Percentiles rank a stretch among this genome's conserved stretches.
Evolutionary conservation across 2,888 invertebrate genomes (phyloP).

Genomic region (Portevinia maculata): DNA sequence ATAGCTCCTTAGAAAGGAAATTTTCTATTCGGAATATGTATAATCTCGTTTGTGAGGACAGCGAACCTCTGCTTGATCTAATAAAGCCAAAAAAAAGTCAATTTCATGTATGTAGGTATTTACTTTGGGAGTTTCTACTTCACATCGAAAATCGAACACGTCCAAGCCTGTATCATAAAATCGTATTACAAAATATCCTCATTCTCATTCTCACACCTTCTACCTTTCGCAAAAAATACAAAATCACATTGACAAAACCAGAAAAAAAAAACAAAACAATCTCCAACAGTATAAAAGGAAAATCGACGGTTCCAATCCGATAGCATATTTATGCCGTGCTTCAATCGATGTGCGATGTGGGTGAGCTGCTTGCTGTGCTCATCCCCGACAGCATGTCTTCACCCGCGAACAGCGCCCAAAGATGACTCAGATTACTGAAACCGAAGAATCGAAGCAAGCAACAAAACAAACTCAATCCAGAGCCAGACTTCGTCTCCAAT

Average conservation of each 20-base stretch:
- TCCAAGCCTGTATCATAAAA: conserved; percentile 52
- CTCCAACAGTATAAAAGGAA: conserved; percentile 39
- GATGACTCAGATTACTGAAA: conserved; percentile 52
- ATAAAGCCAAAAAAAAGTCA: too few species aligned
- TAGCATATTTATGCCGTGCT: background rate
- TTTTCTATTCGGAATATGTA: too few species aligned
- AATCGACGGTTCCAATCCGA: conserved; percentile 40
- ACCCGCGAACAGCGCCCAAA: conserved; percentile 42
- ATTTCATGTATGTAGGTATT: conserved; percentile 9
- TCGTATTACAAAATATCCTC: conserved; percentile 35
- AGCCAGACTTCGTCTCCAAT: conserved; percentile 44
- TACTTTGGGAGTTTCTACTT: conserved; percentile 39
- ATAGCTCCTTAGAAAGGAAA: too few species aligned
- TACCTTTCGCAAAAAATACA: conserved; percentile 8
- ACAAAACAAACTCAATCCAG: conserved; percentile 52
- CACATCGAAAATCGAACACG: conserved; percentile 28
- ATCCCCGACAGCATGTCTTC: conserved; percentile 31
- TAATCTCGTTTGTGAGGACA: too few species aligned
- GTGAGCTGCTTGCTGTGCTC: conserved; percentile 54
- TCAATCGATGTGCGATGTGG: conserved; percentile 60
- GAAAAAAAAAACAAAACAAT: background rate
- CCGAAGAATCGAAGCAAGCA: conserved; percentile 43
- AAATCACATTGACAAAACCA: conserved; percentile 10
- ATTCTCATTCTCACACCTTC: conserved; percentile 66
- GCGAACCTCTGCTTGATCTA: too few species aligned